Percentiles rank a stretch among this genome's conserved stretches.
Conservation (phyloP, 2,113 vertebrate genomes). For the Apeltes quadracus region DNA sequence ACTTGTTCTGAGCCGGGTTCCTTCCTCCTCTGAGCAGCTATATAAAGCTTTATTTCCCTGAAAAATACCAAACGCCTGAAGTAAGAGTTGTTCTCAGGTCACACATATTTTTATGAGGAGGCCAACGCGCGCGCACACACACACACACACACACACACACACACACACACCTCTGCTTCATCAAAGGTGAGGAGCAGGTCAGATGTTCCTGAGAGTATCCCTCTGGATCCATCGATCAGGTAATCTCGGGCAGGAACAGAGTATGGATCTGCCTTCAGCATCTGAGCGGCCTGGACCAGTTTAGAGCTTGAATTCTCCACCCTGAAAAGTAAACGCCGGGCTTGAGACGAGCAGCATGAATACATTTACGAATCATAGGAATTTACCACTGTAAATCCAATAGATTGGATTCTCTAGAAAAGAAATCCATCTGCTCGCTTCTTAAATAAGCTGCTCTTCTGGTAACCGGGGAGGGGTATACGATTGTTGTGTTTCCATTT, state of each 20-base stretch:
- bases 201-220: slow-evolving; percentile 96
- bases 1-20: slow-evolving; percentile 52
- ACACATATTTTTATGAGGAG: slow-evolving; percentile 29
- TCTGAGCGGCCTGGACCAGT: slow-evolving; percentile 94
- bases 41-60: slow-evolving; percentile 70
- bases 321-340: slow-evolving; percentile 73
- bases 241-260: slow-evolving; percentile 98
- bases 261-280: slow-evolving; percentile 96
- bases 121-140: slow-evolving; percentile 23
- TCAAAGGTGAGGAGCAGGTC: slow-evolving; percentile 97
- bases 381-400: slow-evolving; percentile 32
- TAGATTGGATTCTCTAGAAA: slow-evolving; percentile 11
- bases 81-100: slow-evolving; percentile 39
- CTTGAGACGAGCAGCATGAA: slow-evolving; percentile 8
- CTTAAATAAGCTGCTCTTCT: slow-evolving; percentile 8
- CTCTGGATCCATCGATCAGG: slow-evolving; percentile 95
- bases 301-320: slow-evolving; percentile 97
- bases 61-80: slow-evolving; percentile 57
- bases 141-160: slow-evolving; percentile 70
- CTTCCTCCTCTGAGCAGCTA: slow-evolving; percentile 62
- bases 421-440: slow-evolving; percentile 5
- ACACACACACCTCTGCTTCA: slow-evolving; percentile 90
- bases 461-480: background rate
- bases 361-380: slow-evolving; percentile 4
- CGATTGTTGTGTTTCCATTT: background rate